Conservation (phyloP, 2,888 invertebrate species). For the Rhaphigaster nebulosa region DNA sequence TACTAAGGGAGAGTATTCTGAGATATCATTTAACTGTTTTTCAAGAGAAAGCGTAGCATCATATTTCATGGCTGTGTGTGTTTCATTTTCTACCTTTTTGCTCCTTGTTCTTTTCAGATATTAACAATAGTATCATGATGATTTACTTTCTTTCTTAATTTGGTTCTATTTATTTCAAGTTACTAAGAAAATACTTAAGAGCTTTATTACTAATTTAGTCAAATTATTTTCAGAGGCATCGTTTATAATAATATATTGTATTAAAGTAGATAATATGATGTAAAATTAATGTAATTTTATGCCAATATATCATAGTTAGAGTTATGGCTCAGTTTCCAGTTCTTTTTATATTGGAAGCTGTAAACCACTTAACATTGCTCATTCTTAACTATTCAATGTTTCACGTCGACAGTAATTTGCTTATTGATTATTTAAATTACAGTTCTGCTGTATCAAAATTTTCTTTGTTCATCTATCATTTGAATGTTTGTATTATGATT, state of each 20-base stretch:
- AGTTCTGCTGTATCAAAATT: background rate
- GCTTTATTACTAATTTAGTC: background rate
- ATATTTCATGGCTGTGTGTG: background rate
- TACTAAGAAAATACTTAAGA: background rate
- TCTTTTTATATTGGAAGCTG: background rate
- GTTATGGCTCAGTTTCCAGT: background rate
- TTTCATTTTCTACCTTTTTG: background rate
- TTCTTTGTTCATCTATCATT: background rate
- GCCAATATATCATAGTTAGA: background rate
- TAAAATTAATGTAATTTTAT: background rate
- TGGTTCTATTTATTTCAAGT: background rate
- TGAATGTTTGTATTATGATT: conserved; percentile 28
- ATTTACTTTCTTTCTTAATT: background rate
- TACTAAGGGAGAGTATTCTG: too few species aligned
- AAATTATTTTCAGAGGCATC: background rate
- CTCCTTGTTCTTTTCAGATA: background rate
- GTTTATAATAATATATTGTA: background rate
- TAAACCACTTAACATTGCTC: conserved; percentile 22
- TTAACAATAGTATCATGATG: conserved; percentile 8
- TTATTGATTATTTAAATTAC: background rate
- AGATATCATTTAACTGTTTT: too few species aligned
- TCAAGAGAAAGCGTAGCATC: too few species aligned
- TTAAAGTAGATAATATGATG: background rate
- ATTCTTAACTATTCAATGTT: background rate
- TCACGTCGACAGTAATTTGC: background rate